Evolutionary conservation across 2,888 invertebrate genomes (phyloP), one percentile per base, ranked within the genome.

Genomic region (Cheilosia scutellata): DNA sequence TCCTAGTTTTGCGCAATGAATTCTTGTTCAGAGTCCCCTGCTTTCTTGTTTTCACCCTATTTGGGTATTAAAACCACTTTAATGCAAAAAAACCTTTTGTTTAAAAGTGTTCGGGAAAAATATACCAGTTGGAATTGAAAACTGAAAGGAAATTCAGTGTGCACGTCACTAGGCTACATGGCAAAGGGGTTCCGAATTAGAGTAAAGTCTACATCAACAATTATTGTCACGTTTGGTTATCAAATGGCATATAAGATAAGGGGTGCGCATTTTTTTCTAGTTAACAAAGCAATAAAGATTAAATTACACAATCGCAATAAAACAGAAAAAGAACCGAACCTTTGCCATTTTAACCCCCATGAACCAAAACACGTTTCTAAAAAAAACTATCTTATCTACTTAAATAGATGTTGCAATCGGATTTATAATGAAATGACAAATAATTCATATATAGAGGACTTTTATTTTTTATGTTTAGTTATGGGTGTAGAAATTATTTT

Each of bases 51-150:
- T 60, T 70, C 75, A 79, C 84, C 79, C 84, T 65, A 75, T 84
- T 79, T 37, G 25, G 68, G 33, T 70, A 74, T 58, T 70, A 70
- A 76, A 82, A 60, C 71, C 71, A 77, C 65, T 83, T 83, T 78
- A 55, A 58, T 29, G 20, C 20, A 40, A 57, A 49, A 27, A 42
- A 44, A 60, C n/a, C 65, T 55, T 77, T 60, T 60, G 60, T 62
- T 5, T 6, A 16, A 47, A 51, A 31, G 53, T 44, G 33, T 58
- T 75, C 13, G 37, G 20, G 11, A 58, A 58, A 51, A 51, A 79
- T 9, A 31, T 40, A 33, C 51, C 11, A 33, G 33, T 55, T 53
- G 25, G 31, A 40, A 37, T 13, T 4, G 13, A 4, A 42, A 72
- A 60, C 29, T 42, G 13, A 55, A 37, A 53, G 37, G 40, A 49